Conservation (phyloP, 2,888 invertebrate species). For the Cordylochernes scorpioides region DNA sequence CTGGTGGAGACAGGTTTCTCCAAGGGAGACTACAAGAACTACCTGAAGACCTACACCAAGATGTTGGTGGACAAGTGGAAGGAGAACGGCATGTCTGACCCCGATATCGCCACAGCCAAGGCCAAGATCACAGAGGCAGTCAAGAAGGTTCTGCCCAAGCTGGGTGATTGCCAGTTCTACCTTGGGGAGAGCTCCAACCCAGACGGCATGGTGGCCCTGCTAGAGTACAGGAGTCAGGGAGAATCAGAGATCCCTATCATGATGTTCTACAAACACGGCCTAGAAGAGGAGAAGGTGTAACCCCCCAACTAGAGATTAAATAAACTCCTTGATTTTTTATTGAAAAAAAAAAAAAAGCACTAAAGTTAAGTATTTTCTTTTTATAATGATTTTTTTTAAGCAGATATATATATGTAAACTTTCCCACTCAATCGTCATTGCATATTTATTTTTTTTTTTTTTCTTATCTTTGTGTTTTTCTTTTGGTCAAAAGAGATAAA, state of each 20-base stretch:
- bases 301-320: too few relatives aligned
- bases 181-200: constrained; percentile 50
- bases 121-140: constrained; percentile 74
- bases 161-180: constrained; percentile 67
- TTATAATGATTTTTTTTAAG: too few relatives aligned
- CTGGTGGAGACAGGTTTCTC: constrained; percentile 42
- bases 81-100: constrained; percentile 18
- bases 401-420: too few relatives aligned
- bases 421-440: too few relatives aligned
- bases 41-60: constrained; percentile 90
- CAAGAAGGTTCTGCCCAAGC: constrained; percentile 64
- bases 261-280: constrained; percentile 87
- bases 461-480: too few relatives aligned
- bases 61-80: constrained; percentile 31
- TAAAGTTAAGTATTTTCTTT: too few relatives aligned
- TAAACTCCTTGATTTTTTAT: too few relatives aligned
- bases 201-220: constrained; percentile 73
- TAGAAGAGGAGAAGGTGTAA: constrained; percentile 70
- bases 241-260: constrained; percentile 47
- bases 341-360: too few relatives aligned
- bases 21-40: constrained; percentile 60
- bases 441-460: too few relatives aligned
- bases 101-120: constrained; percentile 28
- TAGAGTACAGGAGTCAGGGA: constrained; percentile 73
- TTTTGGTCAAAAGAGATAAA: too few relatives aligned